Evolutionary conservation across 92 coral and sea anemone species (phyloP).

Genomic region (Porites cylindrica): DNA sequence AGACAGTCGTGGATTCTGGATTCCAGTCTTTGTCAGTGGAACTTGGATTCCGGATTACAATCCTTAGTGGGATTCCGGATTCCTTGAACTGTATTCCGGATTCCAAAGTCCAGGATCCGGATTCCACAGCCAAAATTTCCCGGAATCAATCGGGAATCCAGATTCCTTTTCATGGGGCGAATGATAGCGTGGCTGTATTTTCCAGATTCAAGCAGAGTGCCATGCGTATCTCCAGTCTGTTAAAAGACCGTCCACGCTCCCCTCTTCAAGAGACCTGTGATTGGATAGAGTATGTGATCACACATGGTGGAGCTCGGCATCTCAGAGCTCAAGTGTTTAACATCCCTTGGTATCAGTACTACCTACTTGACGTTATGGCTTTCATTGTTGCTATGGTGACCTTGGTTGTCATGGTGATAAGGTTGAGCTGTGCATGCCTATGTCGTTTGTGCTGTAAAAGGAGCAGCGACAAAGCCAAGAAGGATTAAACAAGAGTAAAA

Average conservation of each 20-base stretch:
- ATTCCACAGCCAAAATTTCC: too few relatives aligned
- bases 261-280: slow-evolving; percentile 52
- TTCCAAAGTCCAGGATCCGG: too few relatives aligned
- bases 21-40: too few relatives aligned
- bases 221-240: slow-evolving; percentile 35
- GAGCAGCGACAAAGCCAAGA: neutral
- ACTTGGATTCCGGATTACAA: too few relatives aligned
- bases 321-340: slow-evolving; percentile 49
- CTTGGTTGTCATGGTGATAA: neutral
- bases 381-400: slow-evolving; percentile 27
- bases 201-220: slow-evolving; percentile 41
- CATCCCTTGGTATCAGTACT: slow-evolving; percentile 56
- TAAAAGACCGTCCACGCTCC: slow-evolving; percentile 40
- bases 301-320: slow-evolving; percentile 55
- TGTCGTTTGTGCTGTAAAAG: neutral
- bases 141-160: too few relatives aligned
- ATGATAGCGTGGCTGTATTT: too few relatives aligned
- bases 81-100: too few relatives aligned
- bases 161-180: too few relatives aligned
- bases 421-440: neutral
- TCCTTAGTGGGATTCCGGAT: too few relatives aligned
- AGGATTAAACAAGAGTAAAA: slow-evolving; percentile 33
- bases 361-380: slow-evolving; percentile 31
- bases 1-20: too few relatives aligned
- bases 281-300: slow-evolving; percentile 58